phyloP scores from a whole-genome alignment of 2,888 invertebrate species.

The Zele albiditarsus region DNA sequence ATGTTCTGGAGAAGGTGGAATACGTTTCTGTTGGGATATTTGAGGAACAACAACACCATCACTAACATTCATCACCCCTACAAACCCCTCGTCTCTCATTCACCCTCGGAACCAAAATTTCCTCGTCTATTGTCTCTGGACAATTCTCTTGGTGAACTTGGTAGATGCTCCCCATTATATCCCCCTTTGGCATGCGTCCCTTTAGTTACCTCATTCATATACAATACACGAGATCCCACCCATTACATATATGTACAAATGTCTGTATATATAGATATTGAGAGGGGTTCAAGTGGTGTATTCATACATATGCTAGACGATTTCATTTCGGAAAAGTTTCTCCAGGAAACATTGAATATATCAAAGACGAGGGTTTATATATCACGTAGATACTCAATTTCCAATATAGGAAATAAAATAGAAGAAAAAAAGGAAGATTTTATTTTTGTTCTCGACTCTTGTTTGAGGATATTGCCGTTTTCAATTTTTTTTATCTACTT shows the following conservation, averaged over 20 bases:
- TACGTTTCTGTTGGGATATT: constrained; percentile 18
- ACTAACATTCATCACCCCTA: background rate
- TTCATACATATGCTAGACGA: background rate
- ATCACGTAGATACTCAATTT: constrained; percentile 1
- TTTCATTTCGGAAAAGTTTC: constrained; percentile 3
- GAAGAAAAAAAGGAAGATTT: background rate
- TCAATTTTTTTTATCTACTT: too few species aligned
- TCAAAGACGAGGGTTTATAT: background rate
- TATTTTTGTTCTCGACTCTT: background rate
- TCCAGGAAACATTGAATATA: background rate
- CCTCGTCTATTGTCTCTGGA: constrained; percentile 10
- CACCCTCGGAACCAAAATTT: background rate
- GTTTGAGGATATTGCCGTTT: background rate
- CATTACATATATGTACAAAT: background rate
- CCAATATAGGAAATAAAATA: background rate
- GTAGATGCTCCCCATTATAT: background rate
- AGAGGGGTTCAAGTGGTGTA: background rate
- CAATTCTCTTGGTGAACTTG: constrained; percentile 13
- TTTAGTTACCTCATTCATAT: constrained; percentile 1
- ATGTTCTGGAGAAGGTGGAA: background rate
- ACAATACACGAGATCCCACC: background rate
- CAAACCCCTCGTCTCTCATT: background rate
- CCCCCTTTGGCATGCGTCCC: background rate
- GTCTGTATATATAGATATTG: background rate
- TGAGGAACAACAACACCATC: constrained; percentile 22